These are phyloP conservation scores for Hypsibius dujardini DNA, from an alignment of 1,140 invertebrate species.

Conservation along the genomic window DNA sequence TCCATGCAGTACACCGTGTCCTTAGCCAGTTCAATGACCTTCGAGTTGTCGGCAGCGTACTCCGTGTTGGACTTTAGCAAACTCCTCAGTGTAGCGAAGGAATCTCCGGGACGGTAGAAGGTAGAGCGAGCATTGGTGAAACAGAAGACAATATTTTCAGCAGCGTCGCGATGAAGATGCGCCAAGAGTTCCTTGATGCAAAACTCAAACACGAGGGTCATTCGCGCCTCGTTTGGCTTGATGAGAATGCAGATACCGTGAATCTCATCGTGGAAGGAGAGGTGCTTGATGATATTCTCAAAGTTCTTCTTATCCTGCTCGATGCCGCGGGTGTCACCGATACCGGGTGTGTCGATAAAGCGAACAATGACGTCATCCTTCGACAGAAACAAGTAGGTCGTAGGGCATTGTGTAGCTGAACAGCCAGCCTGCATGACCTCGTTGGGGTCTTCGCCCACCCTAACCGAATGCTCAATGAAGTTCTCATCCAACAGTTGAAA, in stretches of 20 bases:
- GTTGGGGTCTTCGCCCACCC: no score
- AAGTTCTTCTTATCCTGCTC: slow-evolving; percentile 25
- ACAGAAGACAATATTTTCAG: slow-evolving; percentile 25
- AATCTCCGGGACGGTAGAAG: slow-evolving; percentile 24
- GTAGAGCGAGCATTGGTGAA: slow-evolving; percentile 25
- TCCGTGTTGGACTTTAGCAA: slow-evolving; percentile 18
- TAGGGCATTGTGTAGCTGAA: no score
- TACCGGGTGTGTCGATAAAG: slow-evolving; percentile 24
- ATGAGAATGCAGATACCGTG: slow-evolving; percentile 27
- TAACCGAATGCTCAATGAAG: no score
- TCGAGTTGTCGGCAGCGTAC: not conserved
- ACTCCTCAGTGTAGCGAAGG: slow-evolving; percentile 17
- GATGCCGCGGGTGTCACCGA: slow-evolving; percentile 24
- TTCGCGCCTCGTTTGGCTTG: slow-evolving; percentile 23
- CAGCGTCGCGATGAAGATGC: slow-evolving; percentile 23
- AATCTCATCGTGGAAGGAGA: slow-evolving; percentile 20
- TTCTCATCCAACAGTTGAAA: no score
- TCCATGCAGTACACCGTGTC: slow-evolving; percentile 23
- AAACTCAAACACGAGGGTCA: slow-evolving; percentile 23
- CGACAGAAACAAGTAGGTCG: no score
- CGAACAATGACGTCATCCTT: slow-evolving; percentile 18
- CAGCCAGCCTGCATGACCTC: no score
- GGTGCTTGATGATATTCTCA: slow-evolving; percentile 21
- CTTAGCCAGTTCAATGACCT: slow-evolving; percentile 18
- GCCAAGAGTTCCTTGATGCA: slow-evolving; percentile 25